These are phyloP conservation scores for Heliconius hortense DNA, from an alignment of 2,888 invertebrate species.

Conservation along the genomic window DNA sequence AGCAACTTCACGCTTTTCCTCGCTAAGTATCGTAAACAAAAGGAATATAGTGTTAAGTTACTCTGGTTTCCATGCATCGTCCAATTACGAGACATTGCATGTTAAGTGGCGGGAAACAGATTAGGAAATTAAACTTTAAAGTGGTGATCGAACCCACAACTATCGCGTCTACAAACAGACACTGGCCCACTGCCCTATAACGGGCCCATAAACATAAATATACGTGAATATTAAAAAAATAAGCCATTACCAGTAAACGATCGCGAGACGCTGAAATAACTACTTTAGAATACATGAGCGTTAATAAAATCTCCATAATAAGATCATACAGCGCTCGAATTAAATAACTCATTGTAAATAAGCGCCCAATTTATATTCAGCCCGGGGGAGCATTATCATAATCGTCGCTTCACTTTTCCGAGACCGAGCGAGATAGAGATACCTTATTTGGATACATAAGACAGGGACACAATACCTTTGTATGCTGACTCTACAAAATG, in stretches of 20 bases:
- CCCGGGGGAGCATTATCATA: constrained; percentile 66
- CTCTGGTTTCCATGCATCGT: no score
- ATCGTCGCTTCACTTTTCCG: constrained; percentile 53
- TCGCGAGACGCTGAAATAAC: constrained; percentile 45
- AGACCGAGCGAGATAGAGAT: constrained; percentile 28
- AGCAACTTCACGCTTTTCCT: no score
- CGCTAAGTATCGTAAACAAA: no score
- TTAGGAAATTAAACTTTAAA: no score
- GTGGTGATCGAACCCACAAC: no score
- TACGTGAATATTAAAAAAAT: constrained; percentile 30
- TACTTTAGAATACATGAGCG: constrained; percentile 53
- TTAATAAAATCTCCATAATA: constrained; percentile 69
- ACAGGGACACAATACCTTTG: constrained; percentile 46
- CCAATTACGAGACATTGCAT: no score
- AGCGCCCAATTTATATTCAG: constrained; percentile 77
- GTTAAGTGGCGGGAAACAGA: no score
- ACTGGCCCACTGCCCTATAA: no score
- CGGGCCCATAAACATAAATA: not conserved
- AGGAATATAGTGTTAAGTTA: no score
- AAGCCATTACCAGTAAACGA: constrained; percentile 41
- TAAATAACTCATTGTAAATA: constrained; percentile 77
- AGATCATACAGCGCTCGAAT: constrained; percentile 59
- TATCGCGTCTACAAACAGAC: no score
- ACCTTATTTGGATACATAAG: constrained; percentile 30
- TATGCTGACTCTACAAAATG: constrained; percentile 42